A percentile compares a stretch with the other conserved stretches of the same genome.
Conservation (phyloP, 2,888 invertebrate genomes). For the Drosophila glabriapex region DNA sequence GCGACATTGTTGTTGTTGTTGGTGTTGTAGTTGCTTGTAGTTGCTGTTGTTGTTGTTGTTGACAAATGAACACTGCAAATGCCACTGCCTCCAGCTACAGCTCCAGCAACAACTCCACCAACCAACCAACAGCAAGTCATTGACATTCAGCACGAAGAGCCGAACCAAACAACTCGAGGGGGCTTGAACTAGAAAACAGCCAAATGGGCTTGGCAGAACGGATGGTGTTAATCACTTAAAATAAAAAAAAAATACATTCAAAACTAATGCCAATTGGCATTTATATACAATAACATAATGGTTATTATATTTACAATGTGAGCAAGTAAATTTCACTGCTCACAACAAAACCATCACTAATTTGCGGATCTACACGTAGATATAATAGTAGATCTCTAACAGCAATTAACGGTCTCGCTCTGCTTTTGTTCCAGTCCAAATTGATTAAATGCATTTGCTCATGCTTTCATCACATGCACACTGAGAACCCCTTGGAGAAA, state of each 20-base stretch:
- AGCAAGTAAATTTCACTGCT: conserved; percentile 28
- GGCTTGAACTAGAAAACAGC: conserved; percentile 69
- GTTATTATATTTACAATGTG: conserved; percentile 1
- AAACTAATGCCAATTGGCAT: conserved; percentile 40
- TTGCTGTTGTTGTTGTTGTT: conserved; percentile 59
- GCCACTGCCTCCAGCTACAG: conserved; percentile 50
- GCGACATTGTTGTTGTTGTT: conserved; percentile 56
- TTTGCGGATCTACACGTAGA: conserved; percentile 27
- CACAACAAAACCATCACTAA: conserved; percentile 38
- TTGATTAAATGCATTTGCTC: conserved; percentile 51
- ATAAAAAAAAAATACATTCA: conserved; percentile 10
- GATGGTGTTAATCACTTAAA: conserved; percentile 68
- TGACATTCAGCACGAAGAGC: conserved; percentile 67
- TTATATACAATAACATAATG: conserved; percentile 37
- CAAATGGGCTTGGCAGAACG: conserved; percentile 60
- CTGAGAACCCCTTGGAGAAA: neutral
- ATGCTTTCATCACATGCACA: conserved; percentile 53
- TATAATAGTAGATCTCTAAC: conserved; percentile 29
- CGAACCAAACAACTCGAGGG: conserved; percentile 29
- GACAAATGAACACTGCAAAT: conserved; percentile 72
- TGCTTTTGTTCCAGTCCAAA: conserved; percentile 58
- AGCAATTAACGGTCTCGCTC: conserved; percentile 45
- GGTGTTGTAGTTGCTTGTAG: conserved; percentile 27
- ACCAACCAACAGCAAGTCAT: conserved; percentile 46
- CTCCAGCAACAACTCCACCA: conserved; percentile 15